phyloP scores from a whole-genome alignment of 2,797 vertebrate species.

The Percopsis omiscomaycus region DNA sequence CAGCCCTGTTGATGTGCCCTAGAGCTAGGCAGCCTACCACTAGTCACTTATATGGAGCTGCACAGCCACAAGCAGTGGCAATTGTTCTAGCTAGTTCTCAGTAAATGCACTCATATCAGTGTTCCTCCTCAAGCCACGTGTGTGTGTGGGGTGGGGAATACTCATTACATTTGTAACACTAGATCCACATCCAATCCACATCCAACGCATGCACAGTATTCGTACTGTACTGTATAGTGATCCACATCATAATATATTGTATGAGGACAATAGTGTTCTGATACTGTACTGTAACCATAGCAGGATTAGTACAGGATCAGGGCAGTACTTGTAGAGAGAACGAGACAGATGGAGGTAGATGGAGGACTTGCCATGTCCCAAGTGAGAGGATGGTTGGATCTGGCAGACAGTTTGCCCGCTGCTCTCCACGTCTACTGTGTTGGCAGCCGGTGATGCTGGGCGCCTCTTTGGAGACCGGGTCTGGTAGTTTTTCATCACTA shows the following conservation, averaged over 20 bases:
- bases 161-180: too few relatives aligned
- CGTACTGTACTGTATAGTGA: too few relatives aligned
- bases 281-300: neutral
- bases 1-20: too few relatives aligned
- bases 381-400: constrained; percentile 1
- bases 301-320: neutral
- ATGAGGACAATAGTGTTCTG: neutral
- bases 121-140: too few relatives aligned
- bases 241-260: neutral
- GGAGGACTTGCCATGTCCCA: neutral
- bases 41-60: too few relatives aligned
- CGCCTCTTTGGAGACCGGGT: neutral
- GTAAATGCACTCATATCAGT: too few relatives aligned
- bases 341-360: neutral
- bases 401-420: constrained; percentile 5
- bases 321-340: neutral
- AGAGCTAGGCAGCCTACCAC: too few relatives aligned
- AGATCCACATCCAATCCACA: too few relatives aligned
- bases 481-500: constrained; percentile 16
- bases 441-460: neutral
- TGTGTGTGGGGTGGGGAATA: too few relatives aligned
- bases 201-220: too few relatives aligned
- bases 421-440: neutral
- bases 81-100: too few relatives aligned
- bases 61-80: too few relatives aligned